These are phyloP conservation scores for Luffia ferchaultella DNA, from an alignment of 2,888 invertebrate genomes.

Conservation along the genomic window DNA sequence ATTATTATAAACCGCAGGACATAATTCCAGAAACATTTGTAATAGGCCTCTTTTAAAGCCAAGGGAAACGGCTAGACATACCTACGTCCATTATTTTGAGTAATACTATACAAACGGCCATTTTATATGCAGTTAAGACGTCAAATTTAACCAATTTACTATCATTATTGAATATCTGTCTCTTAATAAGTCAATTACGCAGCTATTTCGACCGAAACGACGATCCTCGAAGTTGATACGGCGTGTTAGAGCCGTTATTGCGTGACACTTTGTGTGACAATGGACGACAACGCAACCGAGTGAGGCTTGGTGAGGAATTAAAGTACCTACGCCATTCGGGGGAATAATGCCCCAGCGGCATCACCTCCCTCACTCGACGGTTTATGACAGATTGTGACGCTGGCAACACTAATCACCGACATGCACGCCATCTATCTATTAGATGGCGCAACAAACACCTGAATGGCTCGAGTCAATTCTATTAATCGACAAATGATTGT, in stretches of 20 bases:
- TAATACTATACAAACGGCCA: neutral
- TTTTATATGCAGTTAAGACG: neutral
- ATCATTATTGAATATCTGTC: conserved; percentile 16
- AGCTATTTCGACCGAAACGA: conserved; percentile 24
- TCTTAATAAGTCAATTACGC: conserved; percentile 26
- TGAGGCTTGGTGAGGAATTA: conserved; percentile 34
- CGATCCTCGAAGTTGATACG: conserved; percentile 23
- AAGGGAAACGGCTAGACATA: neutral
- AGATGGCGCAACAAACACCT: conserved; percentile 39
- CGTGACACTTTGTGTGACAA: no score
- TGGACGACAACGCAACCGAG: conserved; percentile 12
- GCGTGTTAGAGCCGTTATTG: conserved; percentile 42
- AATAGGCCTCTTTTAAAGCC: no score
- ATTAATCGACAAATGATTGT: conserved; percentile 46
- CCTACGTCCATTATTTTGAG: neutral
- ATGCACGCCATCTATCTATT: conserved; percentile 58
- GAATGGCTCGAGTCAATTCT: conserved; percentile 42
- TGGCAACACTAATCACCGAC: conserved; percentile 45
- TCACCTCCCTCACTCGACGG: conserved; percentile 45
- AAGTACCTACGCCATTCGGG: conserved; percentile 34
- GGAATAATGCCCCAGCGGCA: conserved; percentile 40
- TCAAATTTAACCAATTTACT: conserved; percentile 16
- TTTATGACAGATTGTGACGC: conserved; percentile 57
- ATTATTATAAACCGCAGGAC: no score
- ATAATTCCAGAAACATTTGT: no score